Percentiles rank a stretch among this genome's conserved stretches.
phyloP scores from a whole-genome alignment of 2,888 invertebrate species.

The Cabera pusaria region DNA sequence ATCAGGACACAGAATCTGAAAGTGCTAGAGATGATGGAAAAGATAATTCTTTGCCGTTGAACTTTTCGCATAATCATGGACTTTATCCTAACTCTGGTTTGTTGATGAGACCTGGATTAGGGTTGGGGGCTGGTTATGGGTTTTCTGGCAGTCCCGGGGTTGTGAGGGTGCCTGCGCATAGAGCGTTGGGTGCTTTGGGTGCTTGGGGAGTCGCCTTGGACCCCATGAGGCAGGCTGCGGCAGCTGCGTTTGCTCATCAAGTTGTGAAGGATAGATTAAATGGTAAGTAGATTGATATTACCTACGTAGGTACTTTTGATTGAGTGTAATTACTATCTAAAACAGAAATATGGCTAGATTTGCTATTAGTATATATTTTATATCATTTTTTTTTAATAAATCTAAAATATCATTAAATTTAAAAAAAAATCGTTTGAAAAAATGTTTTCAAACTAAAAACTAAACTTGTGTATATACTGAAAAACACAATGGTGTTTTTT shows the following conservation, averaged over 20 bases:
- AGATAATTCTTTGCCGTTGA: constrained; percentile 63
- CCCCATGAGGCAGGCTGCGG: constrained; percentile 85
- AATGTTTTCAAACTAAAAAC: too few species aligned
- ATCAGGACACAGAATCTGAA: constrained; percentile 77
- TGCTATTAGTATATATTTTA: too few species aligned
- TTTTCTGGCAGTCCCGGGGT: constrained; percentile 88
- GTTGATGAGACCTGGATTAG: constrained; percentile 68
- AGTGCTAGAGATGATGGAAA: constrained; percentile 74
- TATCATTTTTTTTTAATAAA: too few species aligned
- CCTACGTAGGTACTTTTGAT: too few species aligned
- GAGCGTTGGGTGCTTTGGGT: constrained; percentile 80
- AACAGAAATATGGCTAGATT: too few species aligned
- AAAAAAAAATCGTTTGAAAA: too few species aligned
- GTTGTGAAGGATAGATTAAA: constrained; percentile 92
- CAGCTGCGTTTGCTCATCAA: constrained; percentile 90
- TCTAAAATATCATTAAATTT: too few species aligned
- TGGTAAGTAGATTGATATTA: constrained; percentile 88
- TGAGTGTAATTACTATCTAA: too few species aligned
- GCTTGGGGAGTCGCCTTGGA: constrained; percentile 85
- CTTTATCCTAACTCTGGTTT: constrained; percentile 68
- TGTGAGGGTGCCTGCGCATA: constrained; percentile 91
- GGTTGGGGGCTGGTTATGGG: constrained; percentile 80
- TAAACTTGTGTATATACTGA: too few species aligned
- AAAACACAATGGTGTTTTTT: too few species aligned
- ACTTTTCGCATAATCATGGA: constrained; percentile 70